These are phyloP conservation scores for Mus caroli DNA, from an alignment of 2,797 vertebrate genomes.

Conservation along the genomic window DNA sequence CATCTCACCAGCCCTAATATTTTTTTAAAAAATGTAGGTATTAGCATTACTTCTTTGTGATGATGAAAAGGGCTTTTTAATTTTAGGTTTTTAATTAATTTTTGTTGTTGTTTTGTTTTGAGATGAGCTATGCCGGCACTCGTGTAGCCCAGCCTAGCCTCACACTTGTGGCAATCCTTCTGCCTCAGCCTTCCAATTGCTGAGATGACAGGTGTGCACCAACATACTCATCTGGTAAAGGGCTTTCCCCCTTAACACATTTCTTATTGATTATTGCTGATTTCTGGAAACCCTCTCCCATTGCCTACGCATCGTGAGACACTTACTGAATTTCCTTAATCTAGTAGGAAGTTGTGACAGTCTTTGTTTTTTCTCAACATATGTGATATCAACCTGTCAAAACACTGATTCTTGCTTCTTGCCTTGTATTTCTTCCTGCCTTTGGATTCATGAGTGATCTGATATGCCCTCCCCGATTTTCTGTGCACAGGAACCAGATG, in stretches of 20 bases:
- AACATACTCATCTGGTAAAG: not conserved
- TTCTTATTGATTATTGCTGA: constrained; percentile 33
- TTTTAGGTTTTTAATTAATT: not conserved
- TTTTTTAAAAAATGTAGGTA: not conserved
- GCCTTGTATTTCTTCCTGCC: not conserved
- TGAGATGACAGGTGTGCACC: not conserved
- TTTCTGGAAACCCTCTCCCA: not conserved
- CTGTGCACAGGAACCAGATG: not conserved
- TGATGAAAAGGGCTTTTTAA: not conserved
- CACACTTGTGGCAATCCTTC: not conserved
- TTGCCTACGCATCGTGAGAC: not conserved
- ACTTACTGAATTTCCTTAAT: not conserved
- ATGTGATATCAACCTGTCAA: not conserved
- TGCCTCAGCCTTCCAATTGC: not conserved
- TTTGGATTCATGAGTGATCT: not conserved
- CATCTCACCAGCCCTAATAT: no score
- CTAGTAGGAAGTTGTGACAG: no score
- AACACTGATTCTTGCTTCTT: not conserved
- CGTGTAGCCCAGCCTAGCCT: not conserved
- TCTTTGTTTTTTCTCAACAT: constrained; percentile 38
- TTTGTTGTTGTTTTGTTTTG: not conserved
- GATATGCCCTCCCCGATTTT: not conserved
- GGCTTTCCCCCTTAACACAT: not conserved
- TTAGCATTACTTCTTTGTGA: constrained; percentile 4
- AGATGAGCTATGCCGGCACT: not conserved